Evolutionary conservation across 1,140 invertebrate genomes (phyloP), one percentile per base, ranked within the genome.

Genomic region (Oscheius sp.): DNA sequence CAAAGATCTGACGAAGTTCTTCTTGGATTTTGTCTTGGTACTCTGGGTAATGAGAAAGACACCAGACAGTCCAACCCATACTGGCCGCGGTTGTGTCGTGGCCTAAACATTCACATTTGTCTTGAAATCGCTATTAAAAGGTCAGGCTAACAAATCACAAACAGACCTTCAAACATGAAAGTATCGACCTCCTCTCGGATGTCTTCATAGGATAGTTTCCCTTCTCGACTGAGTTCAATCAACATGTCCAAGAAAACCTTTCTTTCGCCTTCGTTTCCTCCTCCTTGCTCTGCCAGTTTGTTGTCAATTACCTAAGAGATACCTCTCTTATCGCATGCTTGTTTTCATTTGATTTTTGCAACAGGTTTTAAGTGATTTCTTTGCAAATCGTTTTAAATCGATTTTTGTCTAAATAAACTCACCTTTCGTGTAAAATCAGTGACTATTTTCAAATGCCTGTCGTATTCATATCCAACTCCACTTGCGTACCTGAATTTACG

Each of bases 211-310:
- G 89, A 91, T 29, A 96, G 89, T 0, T 90, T 86, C 1, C 90
- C 55, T 87, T 87, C 59, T 89, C 81, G 89, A 13, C 45, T 52
- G 38, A 90, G 90, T 85, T 93, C 91, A 32, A 97, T 88, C 77
- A 97, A 86, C 62, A 95, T 87, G 85, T 97, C 94, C 68, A 97
- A 88, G 87, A 97, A 96, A 34, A 94, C 94, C 71, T 93, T 88
- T 77, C 92, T 89, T 82, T 92, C 92, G 88, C 93, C 93, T 82
- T 92, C 90, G 1, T 83, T 80, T 68, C 75, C 65, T 31, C 80
- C 76, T 15, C 69, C 36, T 7, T 1, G 68, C 71, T 52, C 72
- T 63, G n/a, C 29, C 46, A 55, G 13, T 36, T 49, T 55, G 18
- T 76, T 49, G 18, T 29, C 63, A 29, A 64, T 63, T 23, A 80